Base-by-base conservation (phyloP, 1,140 invertebrate species). In the Pseudobourletiella spinata region DNA sequence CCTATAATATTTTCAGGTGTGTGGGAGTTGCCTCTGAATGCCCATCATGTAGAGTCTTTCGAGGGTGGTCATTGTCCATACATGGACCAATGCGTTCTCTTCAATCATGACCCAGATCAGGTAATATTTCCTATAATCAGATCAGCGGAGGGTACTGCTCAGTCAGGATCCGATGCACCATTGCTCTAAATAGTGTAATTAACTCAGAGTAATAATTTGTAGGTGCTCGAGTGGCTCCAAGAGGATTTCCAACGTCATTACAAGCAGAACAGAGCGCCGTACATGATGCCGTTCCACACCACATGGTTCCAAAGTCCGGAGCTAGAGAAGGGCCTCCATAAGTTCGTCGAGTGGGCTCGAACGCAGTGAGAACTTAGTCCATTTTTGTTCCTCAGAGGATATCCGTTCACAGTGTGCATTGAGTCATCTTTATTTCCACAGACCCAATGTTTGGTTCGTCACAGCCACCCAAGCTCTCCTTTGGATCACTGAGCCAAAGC, bases 271-370 rank as follows among this genome's bases (percentile, higher is more conserved):
- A 80, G 87, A 64, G 91, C 91, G 1, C 91, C 91, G 0, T 92
- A 94, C 72, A 90, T 91, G 86, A 89, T 94, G 86, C 85, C 90
- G 3, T 90, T 94, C 81, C 89, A 93, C 67, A 93, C 90, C 11
- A 94, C 92, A 76, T 95, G 90, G 91, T 94, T 95, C 80, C 89
- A 91, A 71, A 89, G 90, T 51, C 88, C 90, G 66, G 86, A 86
- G 66, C 77, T 93, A 1, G 88, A 92, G 73, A 55, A 57, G 60
- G 91, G 89, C 25, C 78, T 95, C 1, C 84, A 86, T 57, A 91
- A 92, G 74, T 95, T 95, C 73, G 74, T 95, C 24, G 85, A 90
- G 61, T 91, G 87, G 85, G 83, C 84, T 1, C 76, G 83, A 25
- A 81, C 81, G 52, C 75, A 86, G 86, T 90, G 80, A 84, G 85